Conservation (phyloP, 1,140 invertebrate species). For the Aradophagus sp. region DNA sequence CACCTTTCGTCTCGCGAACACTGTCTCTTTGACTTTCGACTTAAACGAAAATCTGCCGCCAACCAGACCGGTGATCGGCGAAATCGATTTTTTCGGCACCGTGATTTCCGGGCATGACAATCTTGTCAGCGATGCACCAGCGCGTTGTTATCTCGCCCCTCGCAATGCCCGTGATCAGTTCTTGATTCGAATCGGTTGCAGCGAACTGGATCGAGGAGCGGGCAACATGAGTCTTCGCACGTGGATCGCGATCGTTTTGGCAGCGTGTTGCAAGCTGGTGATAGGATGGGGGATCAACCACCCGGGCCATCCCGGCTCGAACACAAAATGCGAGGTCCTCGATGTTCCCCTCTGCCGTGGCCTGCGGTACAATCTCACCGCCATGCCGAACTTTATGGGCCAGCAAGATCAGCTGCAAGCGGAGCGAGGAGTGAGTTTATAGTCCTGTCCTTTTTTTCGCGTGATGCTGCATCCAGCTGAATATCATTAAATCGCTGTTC, state of each 20-base stretch:
- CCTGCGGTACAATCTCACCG: constrained; percentile 89
- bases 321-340: constrained; percentile 84
- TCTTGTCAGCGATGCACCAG: too few relatives aligned
- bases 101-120: too few relatives aligned
- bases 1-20: too few relatives aligned
- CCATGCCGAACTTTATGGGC: constrained; percentile 89
- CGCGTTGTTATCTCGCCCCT: too few relatives aligned
- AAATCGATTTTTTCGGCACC: too few relatives aligned
- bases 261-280: constrained; percentile 19
- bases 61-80: too few relatives aligned
- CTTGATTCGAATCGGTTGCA: constrained; percentile 29
- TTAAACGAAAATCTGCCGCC: too few relatives aligned
- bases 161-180: too few relatives aligned
- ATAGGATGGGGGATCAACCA: constrained; percentile 63
- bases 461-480: constrained; percentile 6
- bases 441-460: constrained; percentile 21
- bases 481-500: constrained; percentile 43
- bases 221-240: constrained; percentile 44
- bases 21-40: too few relatives aligned
- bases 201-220: constrained; percentile 10
- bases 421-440: constrained; percentile 79
- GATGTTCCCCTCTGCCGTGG: constrained; percentile 86
- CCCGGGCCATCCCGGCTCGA: constrained; percentile 55
- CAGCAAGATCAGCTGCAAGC: constrained; percentile 85
- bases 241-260: constrained; percentile 46